Base-by-base conservation (phyloP, 2,888 invertebrate genomes). In the Brenthis ino region DNA sequence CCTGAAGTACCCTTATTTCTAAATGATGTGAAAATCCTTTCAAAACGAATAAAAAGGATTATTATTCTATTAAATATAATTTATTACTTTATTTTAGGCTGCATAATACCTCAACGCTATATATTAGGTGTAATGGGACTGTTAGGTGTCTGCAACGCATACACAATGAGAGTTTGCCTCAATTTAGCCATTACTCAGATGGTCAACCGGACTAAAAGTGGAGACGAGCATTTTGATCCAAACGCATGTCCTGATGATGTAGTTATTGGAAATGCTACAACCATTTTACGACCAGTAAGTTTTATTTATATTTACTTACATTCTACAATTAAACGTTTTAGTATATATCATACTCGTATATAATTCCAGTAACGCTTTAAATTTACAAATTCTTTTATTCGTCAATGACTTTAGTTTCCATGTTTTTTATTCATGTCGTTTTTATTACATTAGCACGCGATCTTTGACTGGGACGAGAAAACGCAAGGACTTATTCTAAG, bases 401-500 rank as follows among this genome's bases (percentile, higher is more conserved):
- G 2, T 53, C 51, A 16, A 53, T 8, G 6, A 14, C 16, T 16
- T 53, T 53, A 53, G 8, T 53, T 16, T 16, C 51, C 28, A 28
- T 28, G 4, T 28, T 5, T 28, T 28, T 14, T 43, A 43, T 37
- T 37, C 1, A 37, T 37, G 11, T 11, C 37, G 11, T 43, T 54
- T 68, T 51, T 28, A 33, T 37, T 65, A 51, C 72, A 74, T 88
- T 84, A 86, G 88, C 78, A 86, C 37, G 90, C 88, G 1, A 87
- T 85, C 24, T 95, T 94, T 77, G 93, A 95, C 1, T 97, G 96
- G 96, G 93, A 94, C 51, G 94, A 95, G 77, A 84, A 93, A 70
- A 93, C 94, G 0, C 96, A 96, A 91, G 97, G 97, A 0, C 82
- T 96, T 5, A 96, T 97, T 57, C 88, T 97, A 2, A 95, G 96